Evolutionary conservation across 1,140 invertebrate genomes (phyloP).

Genomic region (Contarinia nasturtii): DNA sequence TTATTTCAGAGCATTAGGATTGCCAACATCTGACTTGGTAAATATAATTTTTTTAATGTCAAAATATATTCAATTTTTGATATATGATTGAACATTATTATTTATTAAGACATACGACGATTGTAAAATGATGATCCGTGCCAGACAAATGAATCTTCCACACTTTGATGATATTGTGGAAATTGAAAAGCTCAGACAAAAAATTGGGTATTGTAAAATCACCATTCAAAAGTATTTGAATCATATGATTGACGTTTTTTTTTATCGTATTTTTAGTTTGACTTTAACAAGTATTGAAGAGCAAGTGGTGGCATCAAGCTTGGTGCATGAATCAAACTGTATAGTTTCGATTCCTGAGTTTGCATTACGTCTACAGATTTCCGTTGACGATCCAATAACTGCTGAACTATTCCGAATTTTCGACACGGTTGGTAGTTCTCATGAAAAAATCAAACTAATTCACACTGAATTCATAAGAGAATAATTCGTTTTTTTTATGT

Average conservation of each 20-base stretch:
- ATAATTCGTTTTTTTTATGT: not conserved
- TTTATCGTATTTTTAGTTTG: not conserved
- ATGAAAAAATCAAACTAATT: too few species aligned
- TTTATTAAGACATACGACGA: slow-evolving; percentile 89
- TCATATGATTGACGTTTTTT: too few species aligned
- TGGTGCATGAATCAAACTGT: not conserved
- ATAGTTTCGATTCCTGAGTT: not conserved
- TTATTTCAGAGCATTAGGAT: not conserved
- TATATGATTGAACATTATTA: slow-evolving; percentile 3
- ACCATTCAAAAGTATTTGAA: too few species aligned
- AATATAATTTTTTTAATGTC: too few species aligned
- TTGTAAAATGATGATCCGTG: slow-evolving; percentile 63
- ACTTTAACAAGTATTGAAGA: not conserved
- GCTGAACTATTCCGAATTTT: not conserved
- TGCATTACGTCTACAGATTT: not conserved
- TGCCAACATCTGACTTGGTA: too few species aligned
- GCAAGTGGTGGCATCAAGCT: not conserved
- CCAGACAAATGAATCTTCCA: slow-evolving; percentile 61
- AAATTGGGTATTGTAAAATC: slow-evolving; percentile 34
- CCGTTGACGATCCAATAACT: not conserved
- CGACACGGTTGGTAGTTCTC: not conserved
- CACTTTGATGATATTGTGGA: slow-evolving; percentile 53
- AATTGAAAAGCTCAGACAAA: slow-evolving; percentile 49
- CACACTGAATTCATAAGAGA: too few species aligned
- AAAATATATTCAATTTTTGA: not conserved